phyloP scores from a whole-genome alignment of 2,888 invertebrate species.

The Ectemnius cavifrons region DNA sequence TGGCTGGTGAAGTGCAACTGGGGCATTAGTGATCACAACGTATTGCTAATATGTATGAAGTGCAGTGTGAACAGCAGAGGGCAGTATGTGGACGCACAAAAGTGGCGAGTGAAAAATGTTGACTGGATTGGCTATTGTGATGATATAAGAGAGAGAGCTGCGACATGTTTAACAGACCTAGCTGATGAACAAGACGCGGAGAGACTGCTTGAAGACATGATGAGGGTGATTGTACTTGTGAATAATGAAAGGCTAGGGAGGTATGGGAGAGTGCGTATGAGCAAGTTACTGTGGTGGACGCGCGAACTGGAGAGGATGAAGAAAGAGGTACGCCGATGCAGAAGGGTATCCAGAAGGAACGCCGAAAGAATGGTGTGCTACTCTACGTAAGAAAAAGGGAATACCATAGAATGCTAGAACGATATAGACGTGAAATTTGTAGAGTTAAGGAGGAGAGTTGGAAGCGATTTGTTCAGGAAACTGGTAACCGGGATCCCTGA shows the following conservation, averaged over 20 bases:
- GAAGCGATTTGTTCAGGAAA: not conserved
- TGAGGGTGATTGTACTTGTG: not conserved
- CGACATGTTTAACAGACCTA: not conserved
- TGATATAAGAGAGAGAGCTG: not conserved
- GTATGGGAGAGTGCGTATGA: not conserved
- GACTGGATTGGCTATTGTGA: conserved; percentile 5
- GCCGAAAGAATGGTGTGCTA: not conserved
- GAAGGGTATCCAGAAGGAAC: not conserved
- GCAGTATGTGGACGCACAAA: not conserved
- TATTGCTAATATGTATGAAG: not conserved
- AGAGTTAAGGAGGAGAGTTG: conserved; percentile 11
- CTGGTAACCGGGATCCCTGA: not conserved
- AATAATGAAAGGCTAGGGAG: not conserved
- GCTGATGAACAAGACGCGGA: not conserved
- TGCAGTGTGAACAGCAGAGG: not conserved
- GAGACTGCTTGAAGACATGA: not conserved
- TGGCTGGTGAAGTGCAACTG: conserved; percentile 2
- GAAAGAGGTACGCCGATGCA: not conserved
- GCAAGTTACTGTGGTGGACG: conserved; percentile 4
- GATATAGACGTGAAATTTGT: not conserved
- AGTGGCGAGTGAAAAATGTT: not conserved
- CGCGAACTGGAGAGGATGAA: not conserved
- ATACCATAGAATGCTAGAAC: not conserved
- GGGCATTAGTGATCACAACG: conserved; percentile 17
- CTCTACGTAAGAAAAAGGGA: not conserved